Conservation (phyloP, 1,140 invertebrate genomes). For the Heliothis subflexa region DNA sequence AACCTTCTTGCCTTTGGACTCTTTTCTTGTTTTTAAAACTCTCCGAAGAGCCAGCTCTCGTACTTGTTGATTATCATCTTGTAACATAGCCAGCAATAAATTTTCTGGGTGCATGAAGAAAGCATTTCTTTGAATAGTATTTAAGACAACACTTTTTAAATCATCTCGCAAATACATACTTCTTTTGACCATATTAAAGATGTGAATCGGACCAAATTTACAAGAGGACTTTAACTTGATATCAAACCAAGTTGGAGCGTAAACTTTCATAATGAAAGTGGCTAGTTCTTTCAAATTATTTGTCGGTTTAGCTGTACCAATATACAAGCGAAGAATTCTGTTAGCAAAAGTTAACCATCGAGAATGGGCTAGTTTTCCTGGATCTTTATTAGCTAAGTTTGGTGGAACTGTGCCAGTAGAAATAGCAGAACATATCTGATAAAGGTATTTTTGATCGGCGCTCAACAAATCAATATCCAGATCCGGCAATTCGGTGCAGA, state of each 20-base stretch:
- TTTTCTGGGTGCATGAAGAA: not conserved
- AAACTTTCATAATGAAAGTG: slow-evolving; percentile 41
- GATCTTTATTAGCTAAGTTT: not conserved
- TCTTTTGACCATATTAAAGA: not conserved
- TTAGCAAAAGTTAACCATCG: not conserved
- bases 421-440: not conserved
- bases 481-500: not conserved
- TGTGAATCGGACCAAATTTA: slow-evolving; percentile 24
- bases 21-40: not conserved
- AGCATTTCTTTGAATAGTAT: slow-evolving; percentile 3
- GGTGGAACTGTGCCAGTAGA: not conserved
- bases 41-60: not conserved
- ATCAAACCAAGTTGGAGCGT: slow-evolving; percentile 34
- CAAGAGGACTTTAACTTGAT: slow-evolving; percentile 44
- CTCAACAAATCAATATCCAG: not conserved
- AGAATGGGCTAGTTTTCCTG: slow-evolving; percentile 6
- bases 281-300: slow-evolving; percentile 40
- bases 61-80: not conserved
- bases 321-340: not conserved
- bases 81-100: not conserved
- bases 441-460: slow-evolving; percentile 12
- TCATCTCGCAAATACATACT: not conserved
- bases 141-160: not conserved
- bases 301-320: slow-evolving; percentile 54
- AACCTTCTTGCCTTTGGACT: no score